These are phyloP conservation scores for Ochotona princeps DNA, from an alignment of 2,113 vertebrate species.

Conservation along the genomic window DNA sequence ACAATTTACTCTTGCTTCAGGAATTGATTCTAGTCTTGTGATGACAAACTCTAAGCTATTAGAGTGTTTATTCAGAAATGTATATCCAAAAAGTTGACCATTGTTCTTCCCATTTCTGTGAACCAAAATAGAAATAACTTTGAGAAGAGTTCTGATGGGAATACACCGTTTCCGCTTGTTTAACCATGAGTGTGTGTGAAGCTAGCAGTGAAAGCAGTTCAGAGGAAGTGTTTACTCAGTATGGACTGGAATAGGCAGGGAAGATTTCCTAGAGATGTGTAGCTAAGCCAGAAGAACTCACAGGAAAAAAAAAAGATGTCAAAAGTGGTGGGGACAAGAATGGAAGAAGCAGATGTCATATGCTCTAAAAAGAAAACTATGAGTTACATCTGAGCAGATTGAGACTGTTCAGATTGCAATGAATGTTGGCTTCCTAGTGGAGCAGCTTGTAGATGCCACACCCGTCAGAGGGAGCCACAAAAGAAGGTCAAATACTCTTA, in stretches of 20 bases:
- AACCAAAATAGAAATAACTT: constrained; percentile 19
- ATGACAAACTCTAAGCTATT: neutral
- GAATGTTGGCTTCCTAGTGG: neutral
- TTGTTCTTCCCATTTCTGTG: neutral
- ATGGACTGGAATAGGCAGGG: neutral
- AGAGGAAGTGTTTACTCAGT: neutral
- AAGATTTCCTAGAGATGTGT: neutral
- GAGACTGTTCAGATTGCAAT: neutral
- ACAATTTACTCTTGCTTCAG: neutral
- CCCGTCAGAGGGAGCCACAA: neutral
- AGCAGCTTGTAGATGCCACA: neutral
- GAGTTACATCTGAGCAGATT: constrained; percentile 19
- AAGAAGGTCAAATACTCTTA: neutral
- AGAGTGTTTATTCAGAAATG: neutral
- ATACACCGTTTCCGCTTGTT: neutral
- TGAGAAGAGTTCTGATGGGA: neutral
- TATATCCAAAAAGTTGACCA: neutral
- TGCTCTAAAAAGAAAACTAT: neutral
- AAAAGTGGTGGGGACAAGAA: neutral
- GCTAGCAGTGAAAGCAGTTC: neutral
- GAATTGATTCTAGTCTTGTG: neutral
- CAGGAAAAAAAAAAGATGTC: neutral
- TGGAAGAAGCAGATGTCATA: constrained; percentile 5
- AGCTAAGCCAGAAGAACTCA: neutral
- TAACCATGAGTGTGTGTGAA: neutral